Evolutionary conservation across 2,888 invertebrate species (phyloP), one percentile per base, ranked within the genome.

Genomic region (Stramonita haemastoma): DNA sequence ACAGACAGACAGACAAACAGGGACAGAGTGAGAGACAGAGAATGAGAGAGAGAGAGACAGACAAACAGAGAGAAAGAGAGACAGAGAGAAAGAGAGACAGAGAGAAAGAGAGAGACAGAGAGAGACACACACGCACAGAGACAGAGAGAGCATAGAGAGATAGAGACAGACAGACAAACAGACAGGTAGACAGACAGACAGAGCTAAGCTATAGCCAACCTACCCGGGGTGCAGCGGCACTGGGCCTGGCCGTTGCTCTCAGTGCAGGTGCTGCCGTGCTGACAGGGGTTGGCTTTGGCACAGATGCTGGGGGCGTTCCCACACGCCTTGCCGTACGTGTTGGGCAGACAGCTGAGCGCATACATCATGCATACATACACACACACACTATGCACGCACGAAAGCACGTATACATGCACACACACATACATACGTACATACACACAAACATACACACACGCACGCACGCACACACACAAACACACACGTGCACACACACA

Each of bases 291-390:
- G 89, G 93, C 92, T 87, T 92, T 91, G 6, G 97, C 97, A 94
- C 99, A 99, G 93, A 99, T 98, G 95, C 98, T 98, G 26, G 98
- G 98, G 95, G 98, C 98, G 0, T 98, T 96, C 95, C 99, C 98
- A 95, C 99, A 99, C 95, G 98, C 98, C 93, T 98, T 98, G 0
- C 94, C 94, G 90, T 91, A 94, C 26, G 93, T 93, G 84, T 93
- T 94, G 13, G 91, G 90, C 17, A 90, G 90, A 89, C 95, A 95
- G 11, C 94, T 94, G 66, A 19, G 66, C 2, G 34, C 66, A 19
- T 4, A 36, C 26, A n/a, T n/a, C n/a, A n/a, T n/a, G n/a, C n/a
- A n/a, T n/a, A 66, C 66, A n/a, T n/a, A n/a, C 77, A 29, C 77
- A 34, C n/a, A 17, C n/a, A 34, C 34, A 79, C 11, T n/a, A 15